Evolutionary conservation across 1,140 invertebrate genomes (phyloP).

Genomic region (Cyphomyrmex costatus): DNA sequence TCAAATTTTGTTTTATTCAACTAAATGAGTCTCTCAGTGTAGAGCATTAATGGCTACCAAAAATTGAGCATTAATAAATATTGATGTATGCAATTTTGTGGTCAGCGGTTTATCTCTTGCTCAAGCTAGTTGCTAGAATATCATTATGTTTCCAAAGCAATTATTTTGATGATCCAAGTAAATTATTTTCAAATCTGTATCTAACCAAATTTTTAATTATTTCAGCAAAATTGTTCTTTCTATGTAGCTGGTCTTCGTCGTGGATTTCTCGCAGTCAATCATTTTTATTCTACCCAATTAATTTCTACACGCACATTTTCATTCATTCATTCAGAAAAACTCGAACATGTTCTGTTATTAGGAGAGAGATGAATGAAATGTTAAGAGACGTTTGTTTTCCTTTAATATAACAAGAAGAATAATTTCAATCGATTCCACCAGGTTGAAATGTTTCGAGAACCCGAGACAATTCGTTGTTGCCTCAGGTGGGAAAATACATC

Average conservation of each 20-base stretch:
- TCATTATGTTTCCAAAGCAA: too few relatives aligned
- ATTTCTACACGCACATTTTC: neutral
- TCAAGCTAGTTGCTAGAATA: too few relatives aligned
- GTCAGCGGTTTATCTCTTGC: too few relatives aligned
- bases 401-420: neutral
- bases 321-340: neutral
- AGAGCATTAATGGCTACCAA: too few relatives aligned
- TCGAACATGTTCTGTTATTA: neutral
- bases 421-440: neutral
- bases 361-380: neutral
- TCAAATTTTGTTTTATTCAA: too few relatives aligned
- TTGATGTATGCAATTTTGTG: too few relatives aligned
- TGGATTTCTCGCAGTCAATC: neutral
- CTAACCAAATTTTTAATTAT: too few relatives aligned
- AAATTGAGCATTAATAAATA: too few relatives aligned
- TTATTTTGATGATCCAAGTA: too few relatives aligned
- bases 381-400: neutral
- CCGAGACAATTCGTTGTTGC: neutral
- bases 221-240: too few relatives aligned
- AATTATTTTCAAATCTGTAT: too few relatives aligned
- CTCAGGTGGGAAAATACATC: neutral
- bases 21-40: too few relatives aligned
- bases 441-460: constrained; percentile 2
- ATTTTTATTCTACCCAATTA: neutral
- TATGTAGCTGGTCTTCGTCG: neutral